Percentiles rank a stretch among this genome's conserved stretches.
These are phyloP conservation scores for Zootermopsis nevadensis DNA, from an alignment of 2,888 invertebrate genomes.

Conservation along the genomic window DNA sequence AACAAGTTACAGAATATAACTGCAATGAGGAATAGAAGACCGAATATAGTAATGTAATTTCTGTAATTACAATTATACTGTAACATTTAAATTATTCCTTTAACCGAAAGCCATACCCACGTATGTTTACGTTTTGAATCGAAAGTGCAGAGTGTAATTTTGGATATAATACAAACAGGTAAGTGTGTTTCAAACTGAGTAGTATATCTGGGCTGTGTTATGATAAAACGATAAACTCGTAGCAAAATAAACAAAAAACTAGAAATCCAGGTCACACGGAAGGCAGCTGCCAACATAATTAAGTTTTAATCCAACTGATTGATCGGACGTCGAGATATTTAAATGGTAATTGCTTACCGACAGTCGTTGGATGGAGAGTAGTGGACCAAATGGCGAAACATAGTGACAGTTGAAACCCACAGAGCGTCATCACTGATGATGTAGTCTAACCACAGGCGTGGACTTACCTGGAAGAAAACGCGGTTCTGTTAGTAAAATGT, in stretches of 20 bases:
- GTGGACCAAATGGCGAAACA: neutral
- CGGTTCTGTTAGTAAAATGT: too few species aligned
- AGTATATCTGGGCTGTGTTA: too few species aligned
- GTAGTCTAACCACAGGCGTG: neutral
- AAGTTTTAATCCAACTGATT: conserved; percentile 9
- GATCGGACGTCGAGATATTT: conserved; percentile 6
- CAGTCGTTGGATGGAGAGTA: neutral
- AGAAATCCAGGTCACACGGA: neutral
- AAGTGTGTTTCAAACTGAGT: too few species aligned
- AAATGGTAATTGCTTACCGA: conserved; percentile 30
- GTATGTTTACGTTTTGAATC: neutral
- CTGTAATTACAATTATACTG: too few species aligned
- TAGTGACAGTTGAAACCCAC: neutral
- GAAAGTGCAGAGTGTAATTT: neutral
- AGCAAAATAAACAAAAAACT: too few species aligned
- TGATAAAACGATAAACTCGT: too few species aligned
- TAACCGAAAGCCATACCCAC: too few species aligned
- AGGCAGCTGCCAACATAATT: neutral
- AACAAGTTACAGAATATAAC: too few species aligned
- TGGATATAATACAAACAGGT: too few species aligned
- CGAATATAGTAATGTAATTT: too few species aligned
- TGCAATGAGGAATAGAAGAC: too few species aligned
- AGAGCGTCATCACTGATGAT: neutral
- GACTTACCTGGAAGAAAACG: conserved; percentile 16
- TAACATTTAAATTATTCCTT: too few species aligned